Base-by-base conservation (phyloP, 2,888 invertebrate species). In the Leptopilina myrica region DNA sequence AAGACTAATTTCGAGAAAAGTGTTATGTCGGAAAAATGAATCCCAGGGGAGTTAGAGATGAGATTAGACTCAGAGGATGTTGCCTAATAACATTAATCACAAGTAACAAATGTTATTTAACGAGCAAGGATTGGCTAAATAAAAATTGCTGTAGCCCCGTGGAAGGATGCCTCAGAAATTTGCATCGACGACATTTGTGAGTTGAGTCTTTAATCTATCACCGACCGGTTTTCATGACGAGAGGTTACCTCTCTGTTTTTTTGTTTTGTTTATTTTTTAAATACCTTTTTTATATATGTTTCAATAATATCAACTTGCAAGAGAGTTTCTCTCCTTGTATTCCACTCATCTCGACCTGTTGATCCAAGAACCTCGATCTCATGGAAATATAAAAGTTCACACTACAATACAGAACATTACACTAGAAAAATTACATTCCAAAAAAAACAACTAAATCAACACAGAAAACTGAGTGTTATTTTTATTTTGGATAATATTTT, bases 71-170 rank as follows among this genome's bases (percentile, higher is more conserved):
- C 76, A 84, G 83, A 78, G 89, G 90, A 66, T 91, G 91, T 86
- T 87, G 87, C 83, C 83, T 91, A 79, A 87, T 91, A 85, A 91
- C 91, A 65, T 85, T 90, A 75, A 84, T 91, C 80, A 91, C 91
- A 62, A 91, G 91, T 82, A 90, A 89, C 87, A 89, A 87, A 82
- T 86, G 86, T 80, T 91, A 91, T 83, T 81, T 91, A 80, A 79
- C 85, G 20, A 86, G 86, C 75, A 91, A 91, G 80, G 91, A 91
- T 81, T 91, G 91, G 90, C 83, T 91, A 12, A 84, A 79, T 76
- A 85, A 85, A 76, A 85, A 89, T 83, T 89, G 88, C 77, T 89
- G 85, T 80, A 83, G 81, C 20, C 90, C 91, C 26, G 77, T 86
- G 78, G 85, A 85, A 49, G 78, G 75, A 67, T 85, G 82, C 40